Evolutionary conservation across 2,113 vertebrate species (phyloP).

Genomic region (Proterorhinus semilunaris): DNA sequence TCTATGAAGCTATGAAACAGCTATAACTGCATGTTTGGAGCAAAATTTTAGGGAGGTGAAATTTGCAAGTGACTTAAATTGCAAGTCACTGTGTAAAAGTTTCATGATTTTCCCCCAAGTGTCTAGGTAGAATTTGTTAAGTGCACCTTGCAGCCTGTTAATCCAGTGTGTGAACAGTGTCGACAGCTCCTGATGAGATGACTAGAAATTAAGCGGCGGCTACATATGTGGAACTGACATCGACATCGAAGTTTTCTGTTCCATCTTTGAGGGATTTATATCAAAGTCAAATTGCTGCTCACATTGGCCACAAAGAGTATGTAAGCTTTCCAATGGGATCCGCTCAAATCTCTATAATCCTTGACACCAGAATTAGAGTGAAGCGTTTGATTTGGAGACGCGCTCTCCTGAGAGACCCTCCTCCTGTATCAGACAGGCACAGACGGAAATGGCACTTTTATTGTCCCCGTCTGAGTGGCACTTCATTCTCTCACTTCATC

Average conservation of each 20-base stretch:
- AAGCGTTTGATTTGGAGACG: slow-evolving; percentile 51
- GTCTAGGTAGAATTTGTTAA: too few relatives aligned
- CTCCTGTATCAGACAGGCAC: slow-evolving; percentile 21
- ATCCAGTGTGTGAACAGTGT: neutral
- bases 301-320: slow-evolving; percentile 48
- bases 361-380: slow-evolving; percentile 58
- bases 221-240: slow-evolving; percentile 24
- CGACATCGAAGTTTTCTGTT: slow-evolving; percentile 17
- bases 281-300: slow-evolving; percentile 52
- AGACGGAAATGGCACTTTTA: neutral
- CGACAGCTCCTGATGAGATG: slow-evolving; percentile 9
- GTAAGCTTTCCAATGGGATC: slow-evolving; percentile 52
- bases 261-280: slow-evolving; percentile 48
- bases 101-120: too few relatives aligned
- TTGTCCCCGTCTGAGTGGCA: slow-evolving; percentile 6
- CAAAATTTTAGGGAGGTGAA: too few relatives aligned
- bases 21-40: too few relatives aligned
- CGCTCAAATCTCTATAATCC: slow-evolving; percentile 60
- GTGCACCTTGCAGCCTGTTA: neutral
- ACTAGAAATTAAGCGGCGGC: slow-evolving; percentile 19
- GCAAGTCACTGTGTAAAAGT: too few relatives aligned
- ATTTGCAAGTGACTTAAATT: too few relatives aligned
- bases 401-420: slow-evolving; percentile 29
- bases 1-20: too few relatives aligned
- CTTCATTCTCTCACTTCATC: neutral